phyloP scores from a whole-genome alignment of 2,113 vertebrate genomes.

The Tragelaphus scriptus region DNA sequence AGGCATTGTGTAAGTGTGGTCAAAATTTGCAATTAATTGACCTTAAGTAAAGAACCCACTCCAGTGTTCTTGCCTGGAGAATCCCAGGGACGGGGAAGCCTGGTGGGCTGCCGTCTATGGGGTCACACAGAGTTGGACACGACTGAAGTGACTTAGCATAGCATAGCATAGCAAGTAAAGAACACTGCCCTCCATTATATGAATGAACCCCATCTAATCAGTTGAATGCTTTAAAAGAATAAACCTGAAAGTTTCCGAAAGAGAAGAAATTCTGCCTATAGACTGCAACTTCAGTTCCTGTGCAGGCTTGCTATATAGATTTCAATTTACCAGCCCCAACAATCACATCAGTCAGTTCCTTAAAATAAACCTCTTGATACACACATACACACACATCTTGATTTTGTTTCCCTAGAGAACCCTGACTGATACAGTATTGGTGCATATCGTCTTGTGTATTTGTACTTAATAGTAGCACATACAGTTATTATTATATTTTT shows the following conservation, averaged over 20 bases:
- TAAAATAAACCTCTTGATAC: neutral
- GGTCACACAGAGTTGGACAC: too few relatives aligned
- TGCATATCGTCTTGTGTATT: neutral
- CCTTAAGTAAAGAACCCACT: neutral
- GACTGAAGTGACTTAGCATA: too few relatives aligned
- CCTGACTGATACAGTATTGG: neutral
- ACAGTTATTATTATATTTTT: neutral
- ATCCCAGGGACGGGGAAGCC: too few relatives aligned
- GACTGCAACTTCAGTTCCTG: neutral
- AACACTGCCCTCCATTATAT: neutral
- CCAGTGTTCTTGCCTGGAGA: too few relatives aligned
- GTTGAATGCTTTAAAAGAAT: neutral
- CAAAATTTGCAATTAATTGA: neutral
- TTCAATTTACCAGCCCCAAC: neutral
- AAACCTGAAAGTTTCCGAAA: neutral
- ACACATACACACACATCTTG: neutral
- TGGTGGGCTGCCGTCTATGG: too few relatives aligned
- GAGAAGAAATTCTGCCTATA: neutral
- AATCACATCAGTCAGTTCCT: neutral
- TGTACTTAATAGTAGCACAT: neutral
- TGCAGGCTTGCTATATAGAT: rapidly evolving
- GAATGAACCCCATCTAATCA: neutral
- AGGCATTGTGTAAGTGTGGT: neutral
- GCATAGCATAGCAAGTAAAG: neutral
- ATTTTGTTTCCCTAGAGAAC: neutral